phyloP scores from a whole-genome alignment of 2,113 vertebrate species.

The Pluvianellus socialis region DNA sequence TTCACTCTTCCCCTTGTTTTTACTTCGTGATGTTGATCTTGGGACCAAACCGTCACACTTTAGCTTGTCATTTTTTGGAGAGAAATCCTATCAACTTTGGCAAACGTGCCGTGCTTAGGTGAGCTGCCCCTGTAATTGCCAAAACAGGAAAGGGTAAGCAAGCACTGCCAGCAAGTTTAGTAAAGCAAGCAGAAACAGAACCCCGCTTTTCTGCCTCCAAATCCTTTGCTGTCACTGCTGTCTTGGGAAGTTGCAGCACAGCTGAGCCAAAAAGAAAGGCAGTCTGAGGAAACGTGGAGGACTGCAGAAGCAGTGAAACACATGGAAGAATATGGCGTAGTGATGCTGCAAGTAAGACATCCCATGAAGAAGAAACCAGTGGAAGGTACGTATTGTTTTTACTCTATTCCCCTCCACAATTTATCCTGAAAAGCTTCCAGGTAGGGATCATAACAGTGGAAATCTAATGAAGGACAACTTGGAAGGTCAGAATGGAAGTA shows the following conservation, averaged over 20 bases:
- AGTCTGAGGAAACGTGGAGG: accelerated
- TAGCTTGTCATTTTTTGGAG: background rate
- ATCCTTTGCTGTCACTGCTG: background rate
- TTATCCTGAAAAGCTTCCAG: background rate
- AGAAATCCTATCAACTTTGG: background rate
- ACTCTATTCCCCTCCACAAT: background rate
- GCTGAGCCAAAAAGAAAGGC: background rate
- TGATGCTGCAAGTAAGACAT: background rate
- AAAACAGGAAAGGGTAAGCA: background rate
- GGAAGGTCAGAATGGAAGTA: background rate
- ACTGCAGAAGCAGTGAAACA: background rate
- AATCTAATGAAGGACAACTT: background rate
- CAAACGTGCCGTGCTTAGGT: accelerated
- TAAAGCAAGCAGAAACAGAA: background rate
- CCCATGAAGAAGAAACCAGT: background rate
- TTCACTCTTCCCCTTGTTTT: background rate
- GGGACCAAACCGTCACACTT: accelerated
- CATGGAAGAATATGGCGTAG: background rate
- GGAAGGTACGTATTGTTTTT: background rate
- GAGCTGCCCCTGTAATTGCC: background rate
- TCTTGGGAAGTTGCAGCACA: background rate
- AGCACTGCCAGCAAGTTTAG: background rate
- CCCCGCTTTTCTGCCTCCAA: background rate
- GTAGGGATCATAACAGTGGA: background rate
- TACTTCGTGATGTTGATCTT: accelerated